phyloP scores from a whole-genome alignment of 2,888 invertebrate genomes.

The Alentia gelatinosa region DNA sequence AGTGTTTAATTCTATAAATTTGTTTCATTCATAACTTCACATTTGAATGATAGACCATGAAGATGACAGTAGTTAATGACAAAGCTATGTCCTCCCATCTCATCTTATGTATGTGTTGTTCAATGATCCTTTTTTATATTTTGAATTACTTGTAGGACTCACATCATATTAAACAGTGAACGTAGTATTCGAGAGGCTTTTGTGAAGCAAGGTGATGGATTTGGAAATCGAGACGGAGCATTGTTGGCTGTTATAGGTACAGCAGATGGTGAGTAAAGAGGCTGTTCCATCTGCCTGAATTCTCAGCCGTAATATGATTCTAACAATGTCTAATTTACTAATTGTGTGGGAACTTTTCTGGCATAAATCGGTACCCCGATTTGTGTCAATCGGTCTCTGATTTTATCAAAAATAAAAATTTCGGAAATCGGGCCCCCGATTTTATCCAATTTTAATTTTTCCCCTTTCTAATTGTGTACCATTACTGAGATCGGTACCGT shows the following conservation, averaged over 20 bases:
- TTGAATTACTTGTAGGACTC: no score
- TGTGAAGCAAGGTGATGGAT: not conserved
- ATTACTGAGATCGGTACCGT: not conserved
- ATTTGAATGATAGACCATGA: no score
- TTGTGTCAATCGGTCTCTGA: not conserved
- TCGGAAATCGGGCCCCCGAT: not conserved
- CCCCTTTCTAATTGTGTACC: not conserved
- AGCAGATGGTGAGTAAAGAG: not conserved
- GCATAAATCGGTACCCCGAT: not conserved
- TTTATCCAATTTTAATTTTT: not conserved
- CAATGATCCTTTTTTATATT: no score
- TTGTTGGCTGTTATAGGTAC: not conserved
- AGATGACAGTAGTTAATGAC: no score
- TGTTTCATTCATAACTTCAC: no score
- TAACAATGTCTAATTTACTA: not conserved
- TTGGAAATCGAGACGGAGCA: not conserved
- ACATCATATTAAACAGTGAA: not conserved
- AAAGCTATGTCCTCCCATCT: no score
- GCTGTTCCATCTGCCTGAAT: no score
- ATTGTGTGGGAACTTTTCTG: not conserved
- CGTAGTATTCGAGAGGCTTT: not conserved
- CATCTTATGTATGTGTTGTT: no score
- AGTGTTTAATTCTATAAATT: no score
- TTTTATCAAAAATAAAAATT: not conserved
- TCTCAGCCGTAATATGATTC: not conserved